Base-by-base conservation (phyloP, 2,888 invertebrate genomes). In the Latheticus oryzae region DNA sequence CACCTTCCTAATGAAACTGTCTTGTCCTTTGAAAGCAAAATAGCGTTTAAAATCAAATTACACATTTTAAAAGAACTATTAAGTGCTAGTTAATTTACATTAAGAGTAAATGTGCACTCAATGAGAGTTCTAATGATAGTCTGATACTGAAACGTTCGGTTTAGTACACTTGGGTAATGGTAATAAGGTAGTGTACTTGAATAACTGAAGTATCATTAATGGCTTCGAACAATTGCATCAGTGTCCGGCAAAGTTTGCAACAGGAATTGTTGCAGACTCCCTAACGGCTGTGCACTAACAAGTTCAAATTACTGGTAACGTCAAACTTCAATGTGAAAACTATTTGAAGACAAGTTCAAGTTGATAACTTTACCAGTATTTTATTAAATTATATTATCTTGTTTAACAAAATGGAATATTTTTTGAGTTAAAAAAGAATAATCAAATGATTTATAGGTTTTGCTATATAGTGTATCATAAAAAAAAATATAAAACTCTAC, bases 171-270 rank as follows among this genome's bases (percentile, higher is more conserved):
- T 13, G 12, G 35, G 28, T 28, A 50, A 28, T 28, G 38, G 38
- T 38, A 19, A 30, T 17, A 38, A 28, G 52, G 52, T 52, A 42
- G 42, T 32, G 38, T 42, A 32, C 37, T 28, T 17, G 26, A 51
- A 42, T 33, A 42, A 8, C 32, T 33, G 32, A 43, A 57, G 57
- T 57, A 28, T 40, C 57, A 57, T 57, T 57, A 57, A 43, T 51
- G n/a, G 50, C 32, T 43, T 13, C 30, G 23, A 57, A 57, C 51
- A 51, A 57, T 57, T 57, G 57, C 37, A 57, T 37, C 52, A 21
- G 17, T 9, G 30, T 40, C 30, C 40, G 11, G 32, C 33, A n/a
- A 51, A 52, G 30, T 52, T 52, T 42, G 42, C 42, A 32, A 24
- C 23, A 3, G 33, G 19, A 47, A 47, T 24, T 47, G 32, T 30